Conservation (phyloP, 2,113 vertebrate species). For the Python bivittatus region DNA sequence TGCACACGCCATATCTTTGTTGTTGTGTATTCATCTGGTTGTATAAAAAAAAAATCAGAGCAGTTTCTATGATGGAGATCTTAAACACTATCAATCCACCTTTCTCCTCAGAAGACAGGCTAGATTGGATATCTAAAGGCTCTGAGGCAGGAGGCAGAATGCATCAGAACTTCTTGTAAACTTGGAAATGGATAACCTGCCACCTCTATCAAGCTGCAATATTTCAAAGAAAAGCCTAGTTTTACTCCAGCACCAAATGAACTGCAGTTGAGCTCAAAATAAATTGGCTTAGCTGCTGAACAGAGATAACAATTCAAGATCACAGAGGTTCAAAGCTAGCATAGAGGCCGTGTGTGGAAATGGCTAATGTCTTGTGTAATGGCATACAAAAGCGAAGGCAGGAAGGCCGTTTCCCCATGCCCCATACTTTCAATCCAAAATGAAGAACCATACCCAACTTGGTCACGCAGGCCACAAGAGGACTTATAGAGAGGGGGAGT, state of each 20-base stretch:
- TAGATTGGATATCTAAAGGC: not conserved
- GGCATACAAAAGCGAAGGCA: not conserved
- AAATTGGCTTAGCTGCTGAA: not conserved
- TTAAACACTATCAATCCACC: not conserved
- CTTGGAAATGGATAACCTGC: not conserved
- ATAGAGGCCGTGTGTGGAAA: not conserved
- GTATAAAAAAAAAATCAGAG: not conserved
- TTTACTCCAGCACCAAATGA: not conserved
- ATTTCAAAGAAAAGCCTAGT: not conserved
- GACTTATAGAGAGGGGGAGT: not conserved
- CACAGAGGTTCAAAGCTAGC: not conserved
- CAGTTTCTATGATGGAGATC: not conserved
- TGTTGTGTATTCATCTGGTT: not conserved
- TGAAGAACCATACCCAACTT: not conserved
- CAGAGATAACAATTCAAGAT: not conserved
- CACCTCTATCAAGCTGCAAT: not conserved
- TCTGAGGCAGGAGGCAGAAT: not conserved
- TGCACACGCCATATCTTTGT: not conserved
- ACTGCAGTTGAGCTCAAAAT: not conserved
- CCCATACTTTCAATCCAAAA: not conserved
- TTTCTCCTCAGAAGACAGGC: not conserved
- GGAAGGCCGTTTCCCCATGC: not conserved
- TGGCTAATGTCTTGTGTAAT: not conserved
- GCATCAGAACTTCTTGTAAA: not conserved
- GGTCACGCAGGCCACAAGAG: not conserved